Evolutionary conservation across 2,797 vertebrate genomes (phyloP).

Genomic region (Halcyon smyrnensis): DNA sequence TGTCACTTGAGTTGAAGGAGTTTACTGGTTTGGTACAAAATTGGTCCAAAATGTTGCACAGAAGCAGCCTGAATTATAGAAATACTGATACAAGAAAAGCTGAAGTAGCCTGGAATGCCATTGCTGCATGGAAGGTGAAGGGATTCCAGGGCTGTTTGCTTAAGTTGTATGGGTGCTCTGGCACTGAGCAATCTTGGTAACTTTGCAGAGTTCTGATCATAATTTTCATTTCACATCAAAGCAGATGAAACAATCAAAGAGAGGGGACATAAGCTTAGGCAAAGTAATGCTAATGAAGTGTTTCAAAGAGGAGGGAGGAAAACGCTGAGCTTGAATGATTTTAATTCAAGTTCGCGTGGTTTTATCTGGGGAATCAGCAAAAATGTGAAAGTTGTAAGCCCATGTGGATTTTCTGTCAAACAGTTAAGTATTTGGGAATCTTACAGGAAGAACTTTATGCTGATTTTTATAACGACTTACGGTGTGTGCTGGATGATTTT

Average conservation of each 20-base stretch:
- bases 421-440: not conserved
- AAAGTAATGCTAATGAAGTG: slow-evolving; percentile 55
- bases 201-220: slow-evolving; percentile 10
- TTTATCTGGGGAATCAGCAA: not conserved
- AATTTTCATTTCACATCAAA: slow-evolving; percentile 66
- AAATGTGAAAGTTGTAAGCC: not conserved
- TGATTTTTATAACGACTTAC: not conserved
- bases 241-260: slow-evolving; percentile 50
- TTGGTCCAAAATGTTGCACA: not conserved
- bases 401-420: not conserved
- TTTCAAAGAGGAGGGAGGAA: not conserved
- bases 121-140: not conserved
- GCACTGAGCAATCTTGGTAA: not conserved
- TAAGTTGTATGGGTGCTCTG: not conserved
- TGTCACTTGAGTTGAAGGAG: not conserved
- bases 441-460: not conserved
- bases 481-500: not conserved
- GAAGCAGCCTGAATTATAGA: not conserved
- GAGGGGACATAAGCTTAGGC: slow-evolving; percentile 23
- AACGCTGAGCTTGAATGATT: not conserved
- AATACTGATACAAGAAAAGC: not conserved
- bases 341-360: not conserved
- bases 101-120: not conserved
- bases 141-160: not conserved
- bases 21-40: not conserved